Evolutionary conservation across 1,140 invertebrate genomes (phyloP).

Genomic region (Copidosoma floridanum): DNA sequence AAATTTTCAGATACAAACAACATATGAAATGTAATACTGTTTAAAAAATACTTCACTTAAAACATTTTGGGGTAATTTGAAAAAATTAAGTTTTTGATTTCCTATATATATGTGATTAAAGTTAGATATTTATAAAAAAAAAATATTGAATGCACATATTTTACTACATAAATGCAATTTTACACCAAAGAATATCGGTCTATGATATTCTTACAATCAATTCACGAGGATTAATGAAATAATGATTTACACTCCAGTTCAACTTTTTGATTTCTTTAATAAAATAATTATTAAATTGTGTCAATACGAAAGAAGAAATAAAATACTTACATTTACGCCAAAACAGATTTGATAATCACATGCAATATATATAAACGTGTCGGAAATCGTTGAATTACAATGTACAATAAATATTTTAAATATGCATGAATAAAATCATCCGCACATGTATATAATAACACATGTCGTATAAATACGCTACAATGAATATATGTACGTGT

Average conservation of each 20-base stretch:
- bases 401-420: slow-evolving; percentile 5
- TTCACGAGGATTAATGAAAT: too few species aligned
- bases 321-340: slow-evolving; percentile 6
- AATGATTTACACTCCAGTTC: not conserved
- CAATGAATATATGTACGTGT: not conserved
- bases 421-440: slow-evolving; percentile 3
- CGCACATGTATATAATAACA: slow-evolving; percentile 1
- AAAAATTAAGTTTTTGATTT: too few species aligned
- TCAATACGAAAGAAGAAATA: slow-evolving; percentile 12
- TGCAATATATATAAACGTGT: slow-evolving; percentile 7
- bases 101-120: too few species aligned
- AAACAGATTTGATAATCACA: slow-evolving; percentile 10
- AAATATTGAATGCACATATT: too few species aligned
- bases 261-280: slow-evolving; percentile 7
- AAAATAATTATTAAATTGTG: slow-evolving; percentile 8
- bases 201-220: too few species aligned
- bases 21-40: too few species aligned
- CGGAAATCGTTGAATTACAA: slow-evolving; percentile 9
- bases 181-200: too few species aligned
- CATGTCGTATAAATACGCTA: slow-evolving; percentile 1
- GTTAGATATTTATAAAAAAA: too few species aligned
- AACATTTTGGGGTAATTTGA: too few species aligned
- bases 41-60: too few species aligned
- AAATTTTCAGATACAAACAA: too few species aligned
- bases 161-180: too few species aligned